These are phyloP conservation scores for Andrena bucephala DNA, from an alignment of 2,888 invertebrate species.

Conservation along the genomic window DNA sequence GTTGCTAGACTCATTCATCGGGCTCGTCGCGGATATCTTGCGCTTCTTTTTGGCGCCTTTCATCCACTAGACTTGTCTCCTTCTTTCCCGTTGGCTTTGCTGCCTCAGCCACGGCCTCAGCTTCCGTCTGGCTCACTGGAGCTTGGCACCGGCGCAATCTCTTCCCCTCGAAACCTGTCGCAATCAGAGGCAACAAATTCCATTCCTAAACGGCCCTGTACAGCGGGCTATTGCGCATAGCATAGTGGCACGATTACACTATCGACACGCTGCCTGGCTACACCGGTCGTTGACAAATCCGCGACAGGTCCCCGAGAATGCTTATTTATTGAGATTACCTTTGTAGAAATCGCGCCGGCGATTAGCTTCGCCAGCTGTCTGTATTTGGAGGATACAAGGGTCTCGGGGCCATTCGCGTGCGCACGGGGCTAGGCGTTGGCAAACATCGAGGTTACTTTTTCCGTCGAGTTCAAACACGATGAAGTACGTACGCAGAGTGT, in stretches of 20 bases:
- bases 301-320: conserved; percentile 19
- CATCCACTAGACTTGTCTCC: conserved; percentile 70
- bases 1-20: conserved; percentile 71
- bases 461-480: too few relatives aligned
- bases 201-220: conserved; percentile 50
- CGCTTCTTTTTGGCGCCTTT: conserved; percentile 70
- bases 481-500: neutral
- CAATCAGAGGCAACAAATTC: conserved; percentile 67
- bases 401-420: neutral
- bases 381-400: conserved; percentile 17
- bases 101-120: conserved; percentile 14
- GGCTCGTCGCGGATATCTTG: conserved; percentile 66
- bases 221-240: conserved; percentile 31
- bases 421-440: neutral
- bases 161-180: conserved; percentile 53
- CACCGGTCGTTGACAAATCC: conserved; percentile 44
- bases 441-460: neutral
- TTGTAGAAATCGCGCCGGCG: conserved; percentile 14
- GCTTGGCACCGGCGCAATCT: conserved; percentile 38
- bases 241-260: conserved; percentile 36
- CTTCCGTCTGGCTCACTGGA: neutral
- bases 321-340: conserved; percentile 54
- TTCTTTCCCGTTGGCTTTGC: conserved; percentile 1
- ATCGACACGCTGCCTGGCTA: conserved; percentile 6
- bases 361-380: neutral